Evolutionary conservation across 2,797 vertebrate genomes (phyloP), one percentile per base, ranked within the genome.

Genomic region (Hemibagrus guttatus): DNA sequence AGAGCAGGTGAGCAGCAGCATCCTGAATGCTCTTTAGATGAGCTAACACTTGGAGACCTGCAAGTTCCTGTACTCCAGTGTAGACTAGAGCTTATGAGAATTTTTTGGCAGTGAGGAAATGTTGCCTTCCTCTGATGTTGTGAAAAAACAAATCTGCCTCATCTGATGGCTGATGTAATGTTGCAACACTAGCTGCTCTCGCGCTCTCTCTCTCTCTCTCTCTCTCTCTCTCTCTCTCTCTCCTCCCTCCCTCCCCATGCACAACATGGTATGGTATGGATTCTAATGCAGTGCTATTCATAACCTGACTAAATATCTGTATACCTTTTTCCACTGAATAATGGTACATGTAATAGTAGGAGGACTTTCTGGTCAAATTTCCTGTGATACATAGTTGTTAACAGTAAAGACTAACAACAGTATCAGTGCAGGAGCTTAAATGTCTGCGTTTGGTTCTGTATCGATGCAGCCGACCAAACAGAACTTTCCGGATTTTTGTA

Each of bases 121-220:
- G 7, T 31, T 78, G 26, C 19, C 58, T 16, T 81, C 19, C 28
- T 59, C 31, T 79, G 28, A 79, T 39, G 75, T 58, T 39, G 19
- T 59, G 52, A 58, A 79, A 19, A 79, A 79, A 58, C 31, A 75
- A 52, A 75, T 74, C 26, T 58, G 58, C 35, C 75, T 46, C 39
- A 46, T 63, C 39, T 42, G 39, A 81, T 11, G 58, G 35, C 58
- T 81, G 78, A 63, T 63, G 76, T 31, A 80, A 80, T 42, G 58
- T 61, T 42, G 78, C 13, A 80, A 80, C 78, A 63, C 23, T 17
- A 46, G 56, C 39, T 81, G 58, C 19, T 81, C 58, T n/a, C 31
- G 7, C 21, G 39, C 13, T 23, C 21, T 49, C 46, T 8, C 46
- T 49, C 46, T 49, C 46, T 49, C 46, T 49, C 46, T 49, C 46